These are phyloP conservation scores for Paracanthobrama guichenoti DNA, from an alignment of 2,113 vertebrate species.

Conservation along the genomic window DNA sequence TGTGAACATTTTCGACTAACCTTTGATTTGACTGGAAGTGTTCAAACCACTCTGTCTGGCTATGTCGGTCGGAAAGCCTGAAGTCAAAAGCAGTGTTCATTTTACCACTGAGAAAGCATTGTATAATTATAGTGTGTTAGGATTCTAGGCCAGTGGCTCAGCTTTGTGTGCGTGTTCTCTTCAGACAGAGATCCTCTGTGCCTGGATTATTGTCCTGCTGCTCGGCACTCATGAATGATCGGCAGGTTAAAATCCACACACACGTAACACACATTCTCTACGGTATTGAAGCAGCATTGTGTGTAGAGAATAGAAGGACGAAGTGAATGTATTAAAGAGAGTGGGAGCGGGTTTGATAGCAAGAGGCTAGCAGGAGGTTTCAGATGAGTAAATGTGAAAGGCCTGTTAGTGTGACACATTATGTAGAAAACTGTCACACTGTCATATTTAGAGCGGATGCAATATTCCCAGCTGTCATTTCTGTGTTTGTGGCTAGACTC, in stretches of 20 bases:
- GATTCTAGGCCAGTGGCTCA: constrained; percentile 34
- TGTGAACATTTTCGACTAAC: neutral
- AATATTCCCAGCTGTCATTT: neutral
- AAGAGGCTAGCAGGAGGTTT: neutral
- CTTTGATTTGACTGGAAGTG: neutral
- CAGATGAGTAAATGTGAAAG: constrained; percentile 18
- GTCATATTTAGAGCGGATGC: neutral
- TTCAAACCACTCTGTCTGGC: neutral
- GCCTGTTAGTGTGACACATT: neutral
- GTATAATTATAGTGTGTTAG: constrained; percentile 31
- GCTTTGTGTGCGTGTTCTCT: constrained; percentile 27
- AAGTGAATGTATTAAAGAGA: constrained; percentile 3
- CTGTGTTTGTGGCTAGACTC: neutral
- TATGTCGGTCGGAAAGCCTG: neutral
- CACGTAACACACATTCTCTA: neutral
- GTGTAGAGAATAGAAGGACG: neutral
- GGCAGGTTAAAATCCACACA: constrained; percentile 49
- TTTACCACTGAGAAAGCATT: neutral
- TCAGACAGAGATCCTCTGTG: constrained; percentile 31
- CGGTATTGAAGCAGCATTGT: neutral
- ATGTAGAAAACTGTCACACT: constrained; percentile 13
- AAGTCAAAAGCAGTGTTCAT: neutral
- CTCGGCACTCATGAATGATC: constrained; percentile 17
- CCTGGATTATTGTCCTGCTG: constrained; percentile 47
- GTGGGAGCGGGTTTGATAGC: neutral